Conservation (phyloP, 1,140 invertebrate genomes). For the Cydia fagiglandana region DNA sequence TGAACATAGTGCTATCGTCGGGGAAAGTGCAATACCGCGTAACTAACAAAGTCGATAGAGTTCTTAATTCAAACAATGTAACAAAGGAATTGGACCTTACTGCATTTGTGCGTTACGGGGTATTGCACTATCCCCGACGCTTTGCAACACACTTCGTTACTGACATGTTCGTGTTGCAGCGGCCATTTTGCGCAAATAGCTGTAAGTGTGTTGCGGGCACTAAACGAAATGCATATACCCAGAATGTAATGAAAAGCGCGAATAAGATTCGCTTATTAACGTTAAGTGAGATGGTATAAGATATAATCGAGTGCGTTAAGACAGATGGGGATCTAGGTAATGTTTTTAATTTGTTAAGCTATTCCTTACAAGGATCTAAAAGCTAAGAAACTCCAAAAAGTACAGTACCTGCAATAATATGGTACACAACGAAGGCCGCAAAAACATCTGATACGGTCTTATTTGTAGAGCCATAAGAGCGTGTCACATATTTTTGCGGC, state of each 20-base stretch:
- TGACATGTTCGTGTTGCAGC: background rate
- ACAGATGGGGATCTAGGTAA: background rate
- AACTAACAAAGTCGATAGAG: too few species aligned
- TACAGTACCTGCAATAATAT: too few species aligned
- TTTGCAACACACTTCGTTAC: constrained; percentile 16
- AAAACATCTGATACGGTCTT: too few species aligned
- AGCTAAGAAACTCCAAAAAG: background rate
- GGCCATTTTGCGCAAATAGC: background rate
- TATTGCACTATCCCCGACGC: too few species aligned
- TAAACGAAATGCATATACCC: constrained; percentile 4
- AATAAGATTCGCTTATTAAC: constrained; percentile 56
- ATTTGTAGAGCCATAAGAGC: too few species aligned
- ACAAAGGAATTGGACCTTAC: too few species aligned
- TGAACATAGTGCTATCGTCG: constrained; percentile 4
- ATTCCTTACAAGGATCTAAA: background rate
- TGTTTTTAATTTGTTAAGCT: background rate
- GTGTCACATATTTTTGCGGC: too few species aligned
- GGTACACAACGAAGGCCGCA: too few species aligned
- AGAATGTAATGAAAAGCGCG: constrained; percentile 45
- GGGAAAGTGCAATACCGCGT: too few species aligned
- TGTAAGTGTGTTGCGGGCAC: background rate
- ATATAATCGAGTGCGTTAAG: background rate
- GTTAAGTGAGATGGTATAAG: background rate
- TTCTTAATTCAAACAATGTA: too few species aligned
- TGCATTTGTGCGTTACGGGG: too few species aligned